Evolutionary conservation across 2,888 invertebrate genomes (phyloP).

Genomic region (Cordilura impudica): DNA sequence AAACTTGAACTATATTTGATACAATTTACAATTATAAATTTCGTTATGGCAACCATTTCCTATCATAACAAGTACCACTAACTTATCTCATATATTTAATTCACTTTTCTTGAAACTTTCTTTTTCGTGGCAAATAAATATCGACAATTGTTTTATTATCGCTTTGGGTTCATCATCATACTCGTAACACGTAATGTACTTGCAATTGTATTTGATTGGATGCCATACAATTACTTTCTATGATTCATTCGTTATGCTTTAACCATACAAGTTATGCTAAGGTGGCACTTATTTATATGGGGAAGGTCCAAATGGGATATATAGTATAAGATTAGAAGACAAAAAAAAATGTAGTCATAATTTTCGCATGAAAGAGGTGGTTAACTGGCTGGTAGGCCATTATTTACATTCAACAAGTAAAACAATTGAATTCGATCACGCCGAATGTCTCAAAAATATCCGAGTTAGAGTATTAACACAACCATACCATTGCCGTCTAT

Average conservation of each 20-base stretch:
- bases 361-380: too few species aligned
- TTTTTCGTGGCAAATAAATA: slow-evolving; percentile 34
- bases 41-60: not conserved
- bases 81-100: slow-evolving; percentile 24
- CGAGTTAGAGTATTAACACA: too few species aligned
- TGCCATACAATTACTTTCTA: slow-evolving; percentile 60
- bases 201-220: slow-evolving; percentile 42
- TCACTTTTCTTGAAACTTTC: slow-evolving; percentile 56
- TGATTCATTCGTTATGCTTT: slow-evolving; percentile 50
- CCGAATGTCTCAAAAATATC: too few species aligned
- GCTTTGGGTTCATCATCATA: slow-evolving; percentile 39
- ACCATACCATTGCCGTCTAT: too few species aligned
- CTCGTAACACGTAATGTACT: slow-evolving; percentile 45
- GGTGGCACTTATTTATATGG: too few species aligned
- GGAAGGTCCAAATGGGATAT: too few species aligned
- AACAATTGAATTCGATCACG: too few species aligned
- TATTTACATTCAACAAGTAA: too few species aligned
- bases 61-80: not conserved
- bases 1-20: slow-evolving; percentile 56
- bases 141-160: slow-evolving; percentile 36
- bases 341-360: too few species aligned
- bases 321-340: too few species aligned
- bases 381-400: too few species aligned
- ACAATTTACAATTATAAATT: slow-evolving; percentile 12
- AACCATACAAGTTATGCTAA: not conserved